Evolutionary conservation across 2,797 vertebrate species (phyloP).

Genomic region (Scomberomorus guttatus): DNA sequence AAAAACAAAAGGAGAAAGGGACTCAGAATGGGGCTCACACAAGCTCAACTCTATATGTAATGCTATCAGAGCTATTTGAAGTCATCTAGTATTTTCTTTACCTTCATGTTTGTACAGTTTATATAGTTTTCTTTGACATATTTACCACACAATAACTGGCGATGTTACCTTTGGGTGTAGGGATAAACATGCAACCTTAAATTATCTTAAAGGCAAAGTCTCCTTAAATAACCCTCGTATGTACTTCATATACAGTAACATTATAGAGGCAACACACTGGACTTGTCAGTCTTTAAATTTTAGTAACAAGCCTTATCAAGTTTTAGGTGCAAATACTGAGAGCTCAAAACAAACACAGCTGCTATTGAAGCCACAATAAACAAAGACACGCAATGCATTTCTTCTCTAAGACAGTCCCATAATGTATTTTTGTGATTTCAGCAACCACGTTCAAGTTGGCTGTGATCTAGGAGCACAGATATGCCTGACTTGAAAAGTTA

Average conservation of each 20-base stretch:
- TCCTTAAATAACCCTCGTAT: slow-evolving; percentile 61
- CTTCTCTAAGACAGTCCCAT: slow-evolving; percentile 64
- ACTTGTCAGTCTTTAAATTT: slow-evolving; percentile 44
- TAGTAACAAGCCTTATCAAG: slow-evolving; percentile 39
- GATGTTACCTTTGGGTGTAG: slow-evolving; percentile 45
- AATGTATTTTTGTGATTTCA: slow-evolving; percentile 59
- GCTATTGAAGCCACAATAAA: slow-evolving; percentile 72
- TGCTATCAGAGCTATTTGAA: slow-evolving; percentile 29
- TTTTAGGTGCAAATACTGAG: slow-evolving; percentile 63
- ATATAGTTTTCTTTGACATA: slow-evolving; percentile 56
- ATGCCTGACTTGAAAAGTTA: slow-evolving; percentile 53
- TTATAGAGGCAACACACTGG: slow-evolving; percentile 42
- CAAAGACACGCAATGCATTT: slow-evolving; percentile 66
- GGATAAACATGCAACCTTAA: slow-evolving; percentile 56
- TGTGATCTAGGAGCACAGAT: slow-evolving; percentile 65
- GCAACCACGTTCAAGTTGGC: slow-evolving; percentile 67
- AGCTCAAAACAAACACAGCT: slow-evolving; percentile 80
- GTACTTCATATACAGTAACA: slow-evolving; percentile 49
- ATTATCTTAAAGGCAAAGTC: slow-evolving; percentile 48
- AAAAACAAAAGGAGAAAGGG: slow-evolving; percentile 8
- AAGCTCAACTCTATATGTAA: slow-evolving; percentile 34
- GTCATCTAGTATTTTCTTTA: slow-evolving; percentile 40
- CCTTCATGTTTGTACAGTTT: slow-evolving; percentile 61
- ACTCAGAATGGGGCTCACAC: slow-evolving; percentile 30
- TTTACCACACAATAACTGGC: slow-evolving; percentile 52